Conservation (phyloP, 2,797 vertebrate genomes). For the Cirrhinus mrigala region DNA sequence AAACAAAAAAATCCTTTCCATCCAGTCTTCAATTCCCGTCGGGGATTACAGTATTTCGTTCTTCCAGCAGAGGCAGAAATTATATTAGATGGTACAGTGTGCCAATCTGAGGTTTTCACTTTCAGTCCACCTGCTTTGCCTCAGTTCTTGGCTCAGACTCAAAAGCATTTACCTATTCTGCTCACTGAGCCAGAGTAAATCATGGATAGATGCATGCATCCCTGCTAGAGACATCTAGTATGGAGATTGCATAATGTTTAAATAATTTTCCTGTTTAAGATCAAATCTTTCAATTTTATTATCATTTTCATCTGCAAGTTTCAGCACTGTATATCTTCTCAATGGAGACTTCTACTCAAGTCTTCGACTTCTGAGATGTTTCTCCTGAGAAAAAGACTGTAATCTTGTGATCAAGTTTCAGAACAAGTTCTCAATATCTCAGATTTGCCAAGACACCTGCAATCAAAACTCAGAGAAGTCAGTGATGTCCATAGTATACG, state of each 20-base stretch:
- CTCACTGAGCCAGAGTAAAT: slow-evolving; percentile 21
- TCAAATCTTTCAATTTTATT: neutral
- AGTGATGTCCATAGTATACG: neutral
- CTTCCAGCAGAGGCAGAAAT: slow-evolving; percentile 42
- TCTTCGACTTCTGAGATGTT: neutral
- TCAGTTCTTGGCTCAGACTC: slow-evolving; percentile 60
- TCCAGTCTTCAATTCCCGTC: slow-evolving; percentile 54
- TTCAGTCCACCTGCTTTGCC: slow-evolving; percentile 70
- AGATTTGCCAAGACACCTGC: neutral
- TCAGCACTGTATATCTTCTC: neutral
- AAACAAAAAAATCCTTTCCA: slow-evolving; percentile 39
- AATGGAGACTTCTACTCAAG: neutral
- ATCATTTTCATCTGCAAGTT: neutral
- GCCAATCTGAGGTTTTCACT: slow-evolving; percentile 60
- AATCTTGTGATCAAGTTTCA: neutral
- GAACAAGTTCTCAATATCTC: neutral
- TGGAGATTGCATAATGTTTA: neutral
- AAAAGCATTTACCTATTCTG: slow-evolving; percentile 42
- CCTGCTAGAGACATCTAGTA: slow-evolving; percentile 20
- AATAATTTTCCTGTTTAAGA: neutral
- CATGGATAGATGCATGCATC: slow-evolving; percentile 40
- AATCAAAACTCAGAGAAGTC: neutral
- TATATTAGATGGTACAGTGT: slow-evolving; percentile 41
- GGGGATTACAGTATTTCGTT: slow-evolving; percentile 59
- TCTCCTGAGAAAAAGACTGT: neutral